A percentile compares a stretch with the other conserved stretches of the same genome.
Conservation (phyloP, 2,888 invertebrate genomes). For the Melieria crassipennis region DNA sequence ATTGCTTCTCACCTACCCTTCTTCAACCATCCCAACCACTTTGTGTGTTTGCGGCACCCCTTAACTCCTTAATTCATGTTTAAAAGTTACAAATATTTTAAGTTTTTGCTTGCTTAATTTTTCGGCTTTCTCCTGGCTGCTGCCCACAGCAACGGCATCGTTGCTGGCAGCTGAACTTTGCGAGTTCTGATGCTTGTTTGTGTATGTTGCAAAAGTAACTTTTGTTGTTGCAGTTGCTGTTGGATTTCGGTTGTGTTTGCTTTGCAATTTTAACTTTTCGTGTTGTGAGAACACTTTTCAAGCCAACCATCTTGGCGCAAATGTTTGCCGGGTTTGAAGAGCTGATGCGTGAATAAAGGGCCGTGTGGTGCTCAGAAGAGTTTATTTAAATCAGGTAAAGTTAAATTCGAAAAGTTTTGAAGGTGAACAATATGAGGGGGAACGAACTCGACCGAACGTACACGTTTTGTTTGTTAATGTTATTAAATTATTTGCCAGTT, state of each 20-base stretch:
- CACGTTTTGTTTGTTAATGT: too few species aligned
- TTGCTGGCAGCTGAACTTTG: not conserved
- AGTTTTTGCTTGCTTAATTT: conserved; percentile 19
- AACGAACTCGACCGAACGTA: too few species aligned
- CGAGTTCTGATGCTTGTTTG: not conserved
- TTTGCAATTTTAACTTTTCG: conserved; percentile 8
- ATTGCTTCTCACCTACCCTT: conserved; percentile 12
- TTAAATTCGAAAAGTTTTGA: conserved; percentile 26
- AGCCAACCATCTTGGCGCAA: conserved; percentile 2
- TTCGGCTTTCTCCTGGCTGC: not conserved
- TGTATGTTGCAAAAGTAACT: not conserved
- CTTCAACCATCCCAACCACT: conserved; percentile 23
- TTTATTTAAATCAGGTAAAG: conserved; percentile 17
- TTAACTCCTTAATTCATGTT: not conserved
- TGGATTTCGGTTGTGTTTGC: not conserved
- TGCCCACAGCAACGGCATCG: not conserved
- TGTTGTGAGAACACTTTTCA: not conserved
- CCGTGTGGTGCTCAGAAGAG: not conserved
- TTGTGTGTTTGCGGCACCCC: not conserved
- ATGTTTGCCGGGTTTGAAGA: not conserved
- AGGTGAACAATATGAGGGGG: not conserved
- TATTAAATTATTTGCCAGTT: too few species aligned
- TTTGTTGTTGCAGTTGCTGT: not conserved
- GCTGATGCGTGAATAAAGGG: not conserved
- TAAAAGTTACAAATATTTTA: conserved; percentile 22